Evolutionary conservation across 1,140 invertebrate species (phyloP).

Genomic region (Hycleus cichorii): DNA sequence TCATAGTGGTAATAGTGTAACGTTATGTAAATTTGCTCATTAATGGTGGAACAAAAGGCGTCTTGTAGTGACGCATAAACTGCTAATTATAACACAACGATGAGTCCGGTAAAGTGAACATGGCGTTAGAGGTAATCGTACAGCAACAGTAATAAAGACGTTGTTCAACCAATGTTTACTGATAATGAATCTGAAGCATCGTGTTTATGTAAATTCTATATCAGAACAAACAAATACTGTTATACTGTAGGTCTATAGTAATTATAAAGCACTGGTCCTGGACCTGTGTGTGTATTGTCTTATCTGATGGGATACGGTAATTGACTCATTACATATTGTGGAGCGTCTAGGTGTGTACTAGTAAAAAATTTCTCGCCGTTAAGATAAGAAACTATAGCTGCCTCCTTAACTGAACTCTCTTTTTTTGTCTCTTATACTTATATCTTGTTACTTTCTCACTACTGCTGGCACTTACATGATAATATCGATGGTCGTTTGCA

Average conservation of each 20-base stretch:
- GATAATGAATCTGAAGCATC: constrained; percentile 31
- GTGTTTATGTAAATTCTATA: constrained; percentile 34
- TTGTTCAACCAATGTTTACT: constrained; percentile 18
- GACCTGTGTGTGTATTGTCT: constrained; percentile 22
- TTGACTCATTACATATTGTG: constrained; percentile 34
- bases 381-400: constrained; percentile 26
- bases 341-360: constrained; percentile 32
- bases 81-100: constrained; percentile 12
- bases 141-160: constrained; percentile 24
- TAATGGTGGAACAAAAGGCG: too few relatives aligned
- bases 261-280: constrained; percentile 31
- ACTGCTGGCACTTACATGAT: constrained; percentile 19
- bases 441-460: constrained; percentile 26
- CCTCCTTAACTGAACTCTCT: constrained; percentile 1
- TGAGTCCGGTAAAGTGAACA: background rate
- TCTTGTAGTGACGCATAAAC: too few relatives aligned
- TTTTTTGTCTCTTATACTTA: constrained; percentile 7
- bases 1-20: too few relatives aligned
- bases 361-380: constrained; percentile 35
- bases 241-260: constrained; percentile 18
- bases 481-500: constrained; percentile 26
- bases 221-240: constrained; percentile 13
- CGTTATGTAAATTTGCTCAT: too few relatives aligned
- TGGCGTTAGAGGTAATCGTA: background rate
- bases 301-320: constrained; percentile 33